Evolutionary conservation across 2,797 vertebrate genomes (phyloP), one percentile per base, ranked within the genome.

Genomic region (Myotis planiceps): DNA sequence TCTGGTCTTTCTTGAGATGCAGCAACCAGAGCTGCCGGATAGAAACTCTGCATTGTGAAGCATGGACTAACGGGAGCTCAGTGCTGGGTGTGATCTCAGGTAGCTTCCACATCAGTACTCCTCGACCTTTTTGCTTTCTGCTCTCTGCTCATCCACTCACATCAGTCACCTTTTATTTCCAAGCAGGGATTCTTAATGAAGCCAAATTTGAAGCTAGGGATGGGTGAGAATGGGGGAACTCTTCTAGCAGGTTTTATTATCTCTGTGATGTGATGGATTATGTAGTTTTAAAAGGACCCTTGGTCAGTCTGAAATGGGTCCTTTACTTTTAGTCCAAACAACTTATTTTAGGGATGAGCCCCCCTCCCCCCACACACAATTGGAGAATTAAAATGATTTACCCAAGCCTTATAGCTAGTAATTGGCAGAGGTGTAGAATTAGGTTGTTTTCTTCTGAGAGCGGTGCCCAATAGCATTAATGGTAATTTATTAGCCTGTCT

Each of bases 261-360:
- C 63, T 72, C 27, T 51, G 14, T 39, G n/a, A 34, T 65, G 25
- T 27, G 15, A 45, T 84, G n/a, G 49, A 34, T 53, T 78, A 14
- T 45, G 13, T 60, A 68, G 53, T 82, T 92, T 81, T 88, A 16
- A 72, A 63, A 78, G n/a, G 68, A 55, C 15, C 21, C 4, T 51
- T 51, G 8, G 89, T 66, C 37, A 90, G 72, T 88, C 49, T 25
- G 45, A 88, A 84, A 47, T n/a, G 14, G 23, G 75, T 71, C 19
- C 71, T 85, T 76, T 51, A 47, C 32, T 86, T 32, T 39, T 29
- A 74, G 27, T 49, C 42, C 34, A 82, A 55, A n/a, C 13, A 45
- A 21, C 65, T 82, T 79, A 80, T 74, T 88, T 92, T 90, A 90
- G 96, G 49, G 45, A 34, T 71, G n/a, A 34, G 72, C 68, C 88